phyloP scores from a whole-genome alignment of 2,888 invertebrate genomes.

The Cactoblastis cactorum region DNA sequence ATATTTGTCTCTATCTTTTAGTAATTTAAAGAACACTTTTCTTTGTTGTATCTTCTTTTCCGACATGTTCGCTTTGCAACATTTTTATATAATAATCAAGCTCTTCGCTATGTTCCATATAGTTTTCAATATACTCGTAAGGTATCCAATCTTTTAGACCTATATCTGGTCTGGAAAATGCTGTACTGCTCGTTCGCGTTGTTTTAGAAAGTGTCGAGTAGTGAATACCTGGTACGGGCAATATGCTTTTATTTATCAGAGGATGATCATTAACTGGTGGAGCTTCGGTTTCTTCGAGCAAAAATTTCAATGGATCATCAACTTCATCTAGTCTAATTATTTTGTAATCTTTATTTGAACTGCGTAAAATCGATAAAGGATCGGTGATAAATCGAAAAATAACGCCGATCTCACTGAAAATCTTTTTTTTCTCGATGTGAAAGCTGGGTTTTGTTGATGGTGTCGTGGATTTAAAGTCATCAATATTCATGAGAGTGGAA shows the following conservation, averaged over 20 bases:
- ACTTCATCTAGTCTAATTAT: background rate
- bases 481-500: too few species aligned
- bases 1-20: too few species aligned
- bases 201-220: background rate
- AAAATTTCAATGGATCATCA: slow-evolving; percentile 13
- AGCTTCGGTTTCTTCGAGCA: background rate
- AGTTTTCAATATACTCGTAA: background rate
- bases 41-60: too few species aligned
- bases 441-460: too few species aligned
- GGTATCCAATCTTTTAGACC: background rate
- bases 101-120: background rate
- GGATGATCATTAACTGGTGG: background rate
- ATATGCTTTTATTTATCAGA: background rate
- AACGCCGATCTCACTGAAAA: too few species aligned
- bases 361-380: background rate
- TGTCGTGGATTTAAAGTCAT: too few species aligned
- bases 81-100: background rate
- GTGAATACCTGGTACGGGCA: background rate
- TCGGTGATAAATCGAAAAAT: background rate
- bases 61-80: background rate
- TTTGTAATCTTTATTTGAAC: background rate
- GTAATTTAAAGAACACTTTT: too few species aligned
- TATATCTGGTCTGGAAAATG: background rate
- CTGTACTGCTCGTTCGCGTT: background rate
- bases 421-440: too few species aligned